Evolutionary conservation across 2,888 invertebrate genomes (phyloP).

Genomic region (Drosophila dives): DNA sequence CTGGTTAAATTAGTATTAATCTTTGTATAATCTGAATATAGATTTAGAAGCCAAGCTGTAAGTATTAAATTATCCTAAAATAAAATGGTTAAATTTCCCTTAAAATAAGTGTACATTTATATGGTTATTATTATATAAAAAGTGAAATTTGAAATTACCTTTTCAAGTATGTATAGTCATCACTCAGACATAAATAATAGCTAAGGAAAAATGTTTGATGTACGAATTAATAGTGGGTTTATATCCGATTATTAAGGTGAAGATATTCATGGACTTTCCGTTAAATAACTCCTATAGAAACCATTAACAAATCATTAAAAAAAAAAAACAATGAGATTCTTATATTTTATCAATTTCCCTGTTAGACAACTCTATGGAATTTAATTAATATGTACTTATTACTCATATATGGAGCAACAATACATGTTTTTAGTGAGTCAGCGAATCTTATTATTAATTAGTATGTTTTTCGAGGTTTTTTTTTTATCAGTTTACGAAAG

Average conservation of each 20-base stretch:
- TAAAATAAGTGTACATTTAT: rapidly evolving
- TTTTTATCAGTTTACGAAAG: neutral
- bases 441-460: neutral
- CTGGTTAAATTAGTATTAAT: neutral
- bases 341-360: neutral
- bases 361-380: neutral
- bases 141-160: neutral
- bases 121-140: neutral
- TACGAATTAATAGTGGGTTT: neutral
- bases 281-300: neutral
- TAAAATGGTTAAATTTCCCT: neutral
- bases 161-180: neutral
- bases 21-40: neutral
- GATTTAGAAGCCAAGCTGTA: neutral
- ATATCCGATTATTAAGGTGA: too few relatives aligned
- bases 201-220: neutral
- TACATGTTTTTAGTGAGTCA: neutral
- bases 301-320: neutral
- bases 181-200: neutral
- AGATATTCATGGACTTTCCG: neutral
- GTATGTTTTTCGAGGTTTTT: neutral
- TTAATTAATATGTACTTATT: neutral
- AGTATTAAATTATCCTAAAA: neutral
- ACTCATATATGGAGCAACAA: neutral
- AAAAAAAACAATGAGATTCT: neutral